Base-by-base conservation (phyloP, 2,888 invertebrate genomes). In the Drosophila melanosoma region DNA sequence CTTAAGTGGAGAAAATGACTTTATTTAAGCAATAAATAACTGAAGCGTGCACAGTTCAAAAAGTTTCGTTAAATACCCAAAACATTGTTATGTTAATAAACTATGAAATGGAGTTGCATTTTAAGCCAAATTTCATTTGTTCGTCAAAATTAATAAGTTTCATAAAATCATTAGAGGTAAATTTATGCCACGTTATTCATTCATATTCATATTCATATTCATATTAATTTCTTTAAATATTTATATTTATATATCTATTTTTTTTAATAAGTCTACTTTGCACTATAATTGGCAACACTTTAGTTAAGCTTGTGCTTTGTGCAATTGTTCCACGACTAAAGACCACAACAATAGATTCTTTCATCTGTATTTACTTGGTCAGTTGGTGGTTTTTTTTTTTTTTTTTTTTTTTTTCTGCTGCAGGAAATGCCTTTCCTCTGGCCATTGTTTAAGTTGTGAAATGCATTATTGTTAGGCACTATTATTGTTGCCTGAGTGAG, bases 391-490 rank as follows among this genome's bases (percentile, higher is more conserved):
- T n/a, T n/a, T n/a, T n/a, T n/a, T 23, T 23, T 23, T 29, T 29
- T 29, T 29, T 29, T 15, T 20, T 35, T 6, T 20, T 17, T 48
- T 20, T 20, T 15, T 23, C 17, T 20, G 7, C 49, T 61, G 33
- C n/a, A 26, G 77, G 53, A 74, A 74, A 68, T 56, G 67, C 45
- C 38, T 59, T 67, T 17, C 49, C 26, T 32, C 35, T 40, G 51
- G 48, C 26, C 64, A 66, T 70, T 78, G 70, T 78, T 63, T 45
- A 48, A 42, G 36, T 32, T 58, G 57, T 57, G 56, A 42, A 61
- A 69, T 60, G 54, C 63, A 74, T 77, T 74, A 69, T 65, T 68
- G 56, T 61, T 61, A 51, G 51, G 52, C 67, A 61, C 58, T 57
- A 59, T 53, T 71, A 48, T 73, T 52, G 73, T 73, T 52, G 73